Evolutionary conservation across 2,797 vertebrate species (phyloP).

Genomic region (Pachyuromys duprasi): DNA sequence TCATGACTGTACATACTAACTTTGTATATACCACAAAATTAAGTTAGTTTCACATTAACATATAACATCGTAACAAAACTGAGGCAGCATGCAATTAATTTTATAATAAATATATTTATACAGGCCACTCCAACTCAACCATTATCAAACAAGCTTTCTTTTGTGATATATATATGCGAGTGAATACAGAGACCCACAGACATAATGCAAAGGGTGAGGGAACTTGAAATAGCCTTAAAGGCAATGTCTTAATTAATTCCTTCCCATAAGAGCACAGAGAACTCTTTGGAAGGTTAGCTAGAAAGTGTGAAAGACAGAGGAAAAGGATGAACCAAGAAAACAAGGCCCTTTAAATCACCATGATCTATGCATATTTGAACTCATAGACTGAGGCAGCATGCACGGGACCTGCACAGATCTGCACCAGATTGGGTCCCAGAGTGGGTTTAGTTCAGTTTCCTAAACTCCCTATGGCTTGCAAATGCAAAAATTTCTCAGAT

Average conservation of each 20-base stretch:
- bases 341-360: not conserved
- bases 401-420: rapidly evolving
- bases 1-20: not conserved
- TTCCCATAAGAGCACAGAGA: not conserved
- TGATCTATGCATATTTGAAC: no score
- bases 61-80: not conserved
- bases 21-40: not conserved
- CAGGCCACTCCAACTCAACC: not conserved
- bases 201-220: not conserved
- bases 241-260: not conserved
- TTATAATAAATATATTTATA: not conserved
- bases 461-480: not conserved
- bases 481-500: not conserved
- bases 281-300: no score
- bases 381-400: not conserved
- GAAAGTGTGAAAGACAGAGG: no score
- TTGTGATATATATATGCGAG: not conserved
- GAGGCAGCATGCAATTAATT: not conserved
- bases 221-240: not conserved
- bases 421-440: rapidly evolving
- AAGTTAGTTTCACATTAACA: not conserved
- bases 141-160: not conserved
- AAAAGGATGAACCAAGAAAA: not conserved
- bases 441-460: not conserved
- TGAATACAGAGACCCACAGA: not conserved